A percentile compares a stretch with the other conserved stretches of the same genome.
Evolutionary conservation across 2,888 invertebrate genomes (phyloP).

Genomic region (Brassicogethes aeneus): DNA sequence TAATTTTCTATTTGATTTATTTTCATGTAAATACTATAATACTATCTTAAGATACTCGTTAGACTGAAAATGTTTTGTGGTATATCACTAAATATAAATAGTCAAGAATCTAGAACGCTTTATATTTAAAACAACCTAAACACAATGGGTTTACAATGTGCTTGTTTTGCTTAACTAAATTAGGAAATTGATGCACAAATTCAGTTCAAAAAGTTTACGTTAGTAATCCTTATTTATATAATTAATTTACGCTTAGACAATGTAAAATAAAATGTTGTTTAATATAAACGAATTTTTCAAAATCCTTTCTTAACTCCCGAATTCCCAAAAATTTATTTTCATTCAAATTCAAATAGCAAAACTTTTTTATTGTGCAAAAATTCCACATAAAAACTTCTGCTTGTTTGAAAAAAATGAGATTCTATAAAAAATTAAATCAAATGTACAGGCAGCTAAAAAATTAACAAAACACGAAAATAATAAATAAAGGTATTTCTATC

Average conservation of each 20-base stretch:
- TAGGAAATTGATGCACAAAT: background rate
- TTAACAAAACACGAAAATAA: too few relatives aligned
- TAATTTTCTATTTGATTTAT: too few relatives aligned
- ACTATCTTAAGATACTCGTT: background rate
- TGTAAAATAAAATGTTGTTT: conserved; percentile 1
- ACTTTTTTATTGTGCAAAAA: too few relatives aligned
- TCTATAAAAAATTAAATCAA: too few relatives aligned
- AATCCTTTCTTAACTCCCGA: too few relatives aligned
- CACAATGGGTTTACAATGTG: background rate
- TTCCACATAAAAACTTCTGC: too few relatives aligned
- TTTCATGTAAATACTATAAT: background rate
- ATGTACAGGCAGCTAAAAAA: too few relatives aligned
- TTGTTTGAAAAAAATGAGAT: too few relatives aligned
- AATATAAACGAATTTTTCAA: too few relatives aligned
- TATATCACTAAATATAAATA: background rate
- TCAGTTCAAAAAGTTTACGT: background rate
- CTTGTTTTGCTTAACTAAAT: background rate
- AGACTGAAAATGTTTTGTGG: conserved; percentile 1
- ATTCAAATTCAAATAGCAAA: too few relatives aligned
- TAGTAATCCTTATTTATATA: background rate
- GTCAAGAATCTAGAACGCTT: background rate
- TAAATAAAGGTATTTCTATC: too few relatives aligned
- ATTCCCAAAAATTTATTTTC: too few relatives aligned
- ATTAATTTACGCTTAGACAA: background rate
- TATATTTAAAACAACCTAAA: background rate